Base-by-base conservation (phyloP, 2,888 invertebrate species). In the Diarsia brunnea region DNA sequence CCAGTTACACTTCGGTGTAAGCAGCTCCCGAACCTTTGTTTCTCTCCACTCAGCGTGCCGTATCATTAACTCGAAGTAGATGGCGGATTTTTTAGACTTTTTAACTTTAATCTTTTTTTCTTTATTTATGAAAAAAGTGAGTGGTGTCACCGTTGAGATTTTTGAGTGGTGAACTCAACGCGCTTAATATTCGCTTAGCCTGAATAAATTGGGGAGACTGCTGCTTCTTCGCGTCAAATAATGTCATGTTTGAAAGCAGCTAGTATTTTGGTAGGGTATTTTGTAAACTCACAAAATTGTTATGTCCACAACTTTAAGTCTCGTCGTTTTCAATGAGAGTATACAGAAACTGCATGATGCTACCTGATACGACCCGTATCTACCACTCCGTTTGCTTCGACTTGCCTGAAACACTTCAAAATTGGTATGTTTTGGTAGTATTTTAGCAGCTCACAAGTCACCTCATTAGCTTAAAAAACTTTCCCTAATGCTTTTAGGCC, bases 31-130 rank as follows among this genome's bases (percentile, higher is more conserved):
- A 92, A 93, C 92, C 96, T 95, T 96, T 96, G 96, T 96, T 96
- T 96, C 93, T 92, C 94, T 92, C 94, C 94, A 94, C 95, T 94
- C 96, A 92, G 92, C 95, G 93, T 95, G 94, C 94, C 96, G 96
- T 96, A 96, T 96, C 96, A 96, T 96, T 96, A 96, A 96, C 96
- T 96, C 95, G 94, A 93, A 96, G 96, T 96, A 96, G 95, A 94
- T 94, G 94, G 84, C 79, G 86, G 90, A 90, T 93, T 95, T 95
- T 95, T 95, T 94, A 71, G 91, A 93, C 94, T 95, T 96, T 96
- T 96, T 95, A 93, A 90, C 92, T 91, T 93, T 96, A 95, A 96
- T 95, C 92, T 92, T 93, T 94, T 95, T 94, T 95, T 93, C 88
- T 89, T 95, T 95, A 94, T 94, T 94, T 94, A 93, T 92, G 93